Evolutionary conservation across 2,888 invertebrate genomes (phyloP).

Genomic region (Lasius platythorax): DNA sequence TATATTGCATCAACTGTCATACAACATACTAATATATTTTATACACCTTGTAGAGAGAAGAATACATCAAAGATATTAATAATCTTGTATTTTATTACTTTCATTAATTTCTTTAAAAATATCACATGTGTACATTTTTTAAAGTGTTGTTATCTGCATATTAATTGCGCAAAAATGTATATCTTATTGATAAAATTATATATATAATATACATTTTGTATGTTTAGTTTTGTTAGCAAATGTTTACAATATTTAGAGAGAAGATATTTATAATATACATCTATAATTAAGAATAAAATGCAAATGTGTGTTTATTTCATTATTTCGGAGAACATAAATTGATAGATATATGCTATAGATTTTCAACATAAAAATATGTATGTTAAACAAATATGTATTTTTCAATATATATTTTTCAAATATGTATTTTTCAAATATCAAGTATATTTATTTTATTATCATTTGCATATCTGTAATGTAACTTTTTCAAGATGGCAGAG

Average conservation of each 20-base stretch:
- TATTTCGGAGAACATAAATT: neutral
- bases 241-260: neutral
- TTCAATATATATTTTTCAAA: neutral
- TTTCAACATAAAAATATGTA: slow-evolving; percentile 4
- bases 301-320: neutral
- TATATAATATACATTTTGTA: neutral
- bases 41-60: neutral
- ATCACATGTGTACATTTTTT: neutral
- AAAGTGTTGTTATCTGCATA: neutral
- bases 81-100: slow-evolving; percentile 20
- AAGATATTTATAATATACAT: neutral
- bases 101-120: slow-evolving; percentile 28
- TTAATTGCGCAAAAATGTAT: neutral
- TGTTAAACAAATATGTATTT: neutral
- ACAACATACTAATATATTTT: neutral
- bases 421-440: neutral
- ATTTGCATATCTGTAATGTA: neutral
- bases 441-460: neutral
- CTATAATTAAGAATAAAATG: slow-evolving; percentile 2
- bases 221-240: neutral
- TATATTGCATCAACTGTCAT: neutral
- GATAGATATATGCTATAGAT: neutral
- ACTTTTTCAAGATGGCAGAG: neutral
- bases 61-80: slow-evolving; percentile 18
- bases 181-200: neutral